Evolutionary conservation across 2,888 invertebrate genomes (phyloP).

Genomic region (Crossocerus cetratus): DNA sequence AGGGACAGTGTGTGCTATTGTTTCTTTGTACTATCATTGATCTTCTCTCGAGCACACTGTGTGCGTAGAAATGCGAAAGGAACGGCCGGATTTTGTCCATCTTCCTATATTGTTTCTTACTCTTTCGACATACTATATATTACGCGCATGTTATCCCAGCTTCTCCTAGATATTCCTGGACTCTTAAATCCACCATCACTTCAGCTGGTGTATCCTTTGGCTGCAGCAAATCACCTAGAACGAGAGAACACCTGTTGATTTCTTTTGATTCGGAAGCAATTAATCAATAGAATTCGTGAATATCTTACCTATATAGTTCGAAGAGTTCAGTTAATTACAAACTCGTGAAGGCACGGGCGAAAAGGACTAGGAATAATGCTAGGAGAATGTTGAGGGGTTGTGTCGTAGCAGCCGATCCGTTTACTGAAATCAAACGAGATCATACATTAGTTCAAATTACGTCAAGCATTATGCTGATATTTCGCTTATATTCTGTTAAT

Average conservation of each 20-base stretch:
- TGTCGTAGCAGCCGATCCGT: slow-evolving; percentile 39
- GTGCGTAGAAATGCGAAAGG: too few species aligned
- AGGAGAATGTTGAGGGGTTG: slow-evolving; percentile 39
- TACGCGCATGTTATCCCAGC: slow-evolving; percentile 21
- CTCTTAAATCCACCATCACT: slow-evolving; percentile 59
- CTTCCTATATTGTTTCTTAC: too few species aligned
- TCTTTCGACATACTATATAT: slow-evolving; percentile 1
- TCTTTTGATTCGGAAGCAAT: neutral
- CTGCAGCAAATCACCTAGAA: slow-evolving; percentile 73
- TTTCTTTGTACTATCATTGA: slow-evolving; percentile 11
- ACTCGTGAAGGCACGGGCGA: slow-evolving; percentile 63
- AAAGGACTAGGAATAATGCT: slow-evolving; percentile 65
- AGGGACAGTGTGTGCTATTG: neutral
- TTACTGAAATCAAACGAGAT: slow-evolving; percentile 11
- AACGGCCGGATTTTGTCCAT: too few species aligned
- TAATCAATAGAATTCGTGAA: too few species aligned
- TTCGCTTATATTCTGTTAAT: neutral
- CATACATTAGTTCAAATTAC: neutral
- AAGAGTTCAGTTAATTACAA: slow-evolving; percentile 65
- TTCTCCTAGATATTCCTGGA: slow-evolving; percentile 55
- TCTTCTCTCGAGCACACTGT: slow-evolving; percentile 2
- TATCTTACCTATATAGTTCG: slow-evolving; percentile 67
- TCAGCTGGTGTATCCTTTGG: slow-evolving; percentile 73
- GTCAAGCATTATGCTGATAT: neutral
- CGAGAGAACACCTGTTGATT: neutral